Evolutionary conservation across 2,113 vertebrate genomes (phyloP).

Genomic region (Mobula birostris): DNA sequence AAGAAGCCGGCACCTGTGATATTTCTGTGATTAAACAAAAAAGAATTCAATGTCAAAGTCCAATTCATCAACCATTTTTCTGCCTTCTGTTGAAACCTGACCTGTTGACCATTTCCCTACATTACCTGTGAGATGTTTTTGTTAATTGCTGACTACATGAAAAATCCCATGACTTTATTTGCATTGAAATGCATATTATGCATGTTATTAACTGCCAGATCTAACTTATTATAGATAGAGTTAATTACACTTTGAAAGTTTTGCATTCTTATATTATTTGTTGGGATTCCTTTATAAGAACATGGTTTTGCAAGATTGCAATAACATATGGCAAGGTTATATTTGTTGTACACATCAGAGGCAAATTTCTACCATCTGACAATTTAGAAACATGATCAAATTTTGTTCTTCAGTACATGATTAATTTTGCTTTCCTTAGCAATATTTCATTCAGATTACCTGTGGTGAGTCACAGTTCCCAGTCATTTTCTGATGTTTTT

Average conservation of each 20-base stretch:
- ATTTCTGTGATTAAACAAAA: too few species aligned
- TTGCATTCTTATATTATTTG: neutral
- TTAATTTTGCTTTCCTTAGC: neutral
- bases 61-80: too few species aligned
- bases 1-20: too few species aligned
- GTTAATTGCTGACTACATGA: neutral
- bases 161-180: neutral
- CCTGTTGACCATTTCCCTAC: neutral
- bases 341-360: neutral
- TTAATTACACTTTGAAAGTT: neutral
- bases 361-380: neutral
- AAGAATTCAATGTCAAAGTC: too few species aligned
- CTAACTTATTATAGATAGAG: neutral
- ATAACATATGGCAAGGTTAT: neutral
- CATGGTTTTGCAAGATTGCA: neutral
- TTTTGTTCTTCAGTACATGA: neutral
- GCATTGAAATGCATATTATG: neutral
- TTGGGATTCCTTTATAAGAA: neutral
- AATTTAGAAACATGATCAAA: neutral
- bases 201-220: neutral
- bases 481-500: neutral
- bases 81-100: neutral
- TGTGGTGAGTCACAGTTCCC: neutral
- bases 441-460: neutral
- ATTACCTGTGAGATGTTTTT: neutral